phyloP scores from a whole-genome alignment of 2,113 vertebrate species.

The Neomonachus schauinslandi region DNA sequence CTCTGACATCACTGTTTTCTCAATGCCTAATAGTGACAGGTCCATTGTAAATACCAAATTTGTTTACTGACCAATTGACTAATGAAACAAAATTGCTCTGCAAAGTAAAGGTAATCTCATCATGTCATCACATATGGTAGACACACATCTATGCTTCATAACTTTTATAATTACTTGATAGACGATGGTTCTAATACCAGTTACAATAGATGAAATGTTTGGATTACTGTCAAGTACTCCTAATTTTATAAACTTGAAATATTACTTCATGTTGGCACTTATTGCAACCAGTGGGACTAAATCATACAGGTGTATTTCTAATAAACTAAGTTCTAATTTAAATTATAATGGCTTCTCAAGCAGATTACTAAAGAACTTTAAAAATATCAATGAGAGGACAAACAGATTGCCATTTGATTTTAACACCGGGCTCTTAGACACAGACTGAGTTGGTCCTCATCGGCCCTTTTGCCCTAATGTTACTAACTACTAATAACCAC shows the following conservation, averaged over 20 bases:
- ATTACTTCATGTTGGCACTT: background rate
- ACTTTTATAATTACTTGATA: background rate
- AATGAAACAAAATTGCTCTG: background rate
- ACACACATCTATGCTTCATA: background rate
- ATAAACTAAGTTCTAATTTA: background rate
- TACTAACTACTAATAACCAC: conserved; percentile 44
- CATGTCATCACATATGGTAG: background rate
- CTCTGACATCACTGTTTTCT: background rate
- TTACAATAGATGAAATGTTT: background rate
- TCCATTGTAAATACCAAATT: background rate
- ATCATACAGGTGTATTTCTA: background rate
- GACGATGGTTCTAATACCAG: background rate
- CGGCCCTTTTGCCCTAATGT: background rate
- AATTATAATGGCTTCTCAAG: background rate
- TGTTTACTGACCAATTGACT: background rate
- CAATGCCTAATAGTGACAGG: background rate
- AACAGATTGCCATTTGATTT: conserved; percentile 27
- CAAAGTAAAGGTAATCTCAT: background rate
- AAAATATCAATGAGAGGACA: conserved; percentile 15
- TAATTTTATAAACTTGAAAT: background rate
- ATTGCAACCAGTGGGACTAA: background rate
- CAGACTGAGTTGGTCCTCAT: background rate
- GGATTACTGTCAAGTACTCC: background rate
- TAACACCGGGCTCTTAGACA: background rate
- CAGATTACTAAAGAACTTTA: background rate